Evolutionary conservation across 2,888 invertebrate genomes (phyloP), one percentile per base, ranked within the genome.

Genomic region (Osmoderma eremita): DNA sequence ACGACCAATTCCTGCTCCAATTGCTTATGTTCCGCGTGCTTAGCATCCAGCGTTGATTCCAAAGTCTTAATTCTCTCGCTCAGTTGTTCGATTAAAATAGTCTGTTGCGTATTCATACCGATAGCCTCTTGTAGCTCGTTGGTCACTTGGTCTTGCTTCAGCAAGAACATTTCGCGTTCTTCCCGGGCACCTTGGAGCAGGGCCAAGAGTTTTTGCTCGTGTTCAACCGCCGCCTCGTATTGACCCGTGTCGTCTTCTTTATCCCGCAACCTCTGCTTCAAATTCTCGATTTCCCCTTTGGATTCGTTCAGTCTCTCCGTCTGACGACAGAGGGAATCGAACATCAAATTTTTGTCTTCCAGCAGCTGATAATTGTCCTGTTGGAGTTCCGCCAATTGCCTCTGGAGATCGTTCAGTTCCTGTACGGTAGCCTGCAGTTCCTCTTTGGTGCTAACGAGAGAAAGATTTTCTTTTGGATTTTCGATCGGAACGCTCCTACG

Each of bases 391-490:
- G 90, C 90, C 70, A 96, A 84, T 82, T 94, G 94, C 4, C 91
- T 87, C 82, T 97, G 95, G 41, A 97, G 84, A 81, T 97, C 96
- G 8, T 94, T 91, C 70, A 96, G 84, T 83, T 97, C 97, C 75
- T 96, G 96, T 51, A 97, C 85, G 0, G 97, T 97, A 0, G 97
- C 97, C 83, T 97, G 96, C 3, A 95, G 85, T 81, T 95, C 95
- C 82, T 95, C 95, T 79, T 93, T 94, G 67, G 95, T 95, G 71
- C 94, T 94, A 80, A 17, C 56, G 38, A 17, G n/a, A 53, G 51
- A 54, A 58, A 5, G 13, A 45, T 53, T 39, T 13, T 38, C 17
- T 18, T 39, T 20, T 13, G 36, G 50, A 53, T 15, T n/a, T 53
- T 20, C 13, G 3, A n/a, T 17, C 10, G 54, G 36, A 54, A 6